Percentiles rank a stretch among this genome's conserved stretches.
Evolutionary conservation across 2,113 vertebrate species (phyloP).

Genomic region (Anhinga rufa): DNA sequence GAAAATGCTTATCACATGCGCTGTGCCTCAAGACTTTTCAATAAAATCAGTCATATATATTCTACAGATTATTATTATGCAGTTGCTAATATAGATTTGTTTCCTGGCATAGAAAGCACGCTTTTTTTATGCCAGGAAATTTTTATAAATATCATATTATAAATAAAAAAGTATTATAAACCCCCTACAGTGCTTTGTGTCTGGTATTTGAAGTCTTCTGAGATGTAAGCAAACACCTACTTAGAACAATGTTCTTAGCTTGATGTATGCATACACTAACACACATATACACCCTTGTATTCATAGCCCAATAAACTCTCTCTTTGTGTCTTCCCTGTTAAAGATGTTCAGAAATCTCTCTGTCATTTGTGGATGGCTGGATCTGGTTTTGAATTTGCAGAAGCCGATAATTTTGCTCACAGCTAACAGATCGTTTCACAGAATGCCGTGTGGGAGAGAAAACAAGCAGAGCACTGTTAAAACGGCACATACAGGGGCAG

Average conservation of each 20-base stretch:
- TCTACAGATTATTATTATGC: background rate
- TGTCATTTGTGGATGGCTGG: background rate
- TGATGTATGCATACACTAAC: background rate
- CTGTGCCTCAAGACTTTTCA: background rate
- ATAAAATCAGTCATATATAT: background rate
- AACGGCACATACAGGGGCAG: background rate
- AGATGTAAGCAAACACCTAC: background rate
- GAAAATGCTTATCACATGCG: background rate
- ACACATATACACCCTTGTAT: accelerated
- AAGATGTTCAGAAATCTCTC: background rate
- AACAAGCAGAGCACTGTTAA: background rate
- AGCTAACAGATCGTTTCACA: background rate
- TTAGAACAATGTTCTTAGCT: background rate
- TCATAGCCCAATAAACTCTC: background rate
- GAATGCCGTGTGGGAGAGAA: background rate
- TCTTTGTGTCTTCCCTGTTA: background rate
- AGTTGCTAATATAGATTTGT: background rate
- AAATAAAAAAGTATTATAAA: background rate
- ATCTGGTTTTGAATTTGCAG: background rate
- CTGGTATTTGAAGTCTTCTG: background rate
- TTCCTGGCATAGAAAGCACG: background rate
- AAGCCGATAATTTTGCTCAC: background rate
- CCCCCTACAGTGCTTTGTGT: background rate
- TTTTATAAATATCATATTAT: too few species aligned
- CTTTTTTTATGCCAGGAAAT: too few species aligned